Base-by-base conservation (phyloP, 2,797 vertebrate genomes). In the Petrocephalus schoutedeni region DNA sequence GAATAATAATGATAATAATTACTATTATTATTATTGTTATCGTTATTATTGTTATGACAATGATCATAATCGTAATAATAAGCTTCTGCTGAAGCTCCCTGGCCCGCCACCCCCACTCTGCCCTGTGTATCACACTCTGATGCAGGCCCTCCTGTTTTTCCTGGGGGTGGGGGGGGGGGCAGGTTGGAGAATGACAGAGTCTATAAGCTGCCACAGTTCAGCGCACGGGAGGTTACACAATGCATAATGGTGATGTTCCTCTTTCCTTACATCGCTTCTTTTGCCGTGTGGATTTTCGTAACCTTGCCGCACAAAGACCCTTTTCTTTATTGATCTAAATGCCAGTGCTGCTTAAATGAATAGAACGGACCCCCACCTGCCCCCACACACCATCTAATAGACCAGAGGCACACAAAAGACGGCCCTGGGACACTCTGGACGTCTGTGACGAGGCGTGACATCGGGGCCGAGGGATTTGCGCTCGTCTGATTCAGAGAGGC, bases 261-360 rank as follows among this genome's bases (percentile, higher is more conserved):
- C 57, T 41, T 86, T 49, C 32, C 85, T 64, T 64, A 54, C 57
- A 49, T 19, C 21, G 4, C 19, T 19, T 86, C 45, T 87, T 87
- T 89, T 45, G 21, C 57, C 86, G 57, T 82, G 71, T 77, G 85
- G 58, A 67, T 87, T 87, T 89, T 89, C 56, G 64, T 89, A 89
- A 89, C 71, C 85, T 64, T 85, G 23, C 49, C 59, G 41, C 88
- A 86, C 88, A 77, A 88, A 80, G 67, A 41, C 28, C 85, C 41
- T 77, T 57, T 54, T 56, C 45, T 89, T 87, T 89, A 89, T 87
- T 80, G 85, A 89, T 83, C 88, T 89, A 87, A 87, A 89, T 89
- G 74, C 88, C 71, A 54, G 85, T 56, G 41, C 88, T 83, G 57
- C 86, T 32, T 67, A 32, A 56, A 80, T 89, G 85, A 89, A 87